Conservation (phyloP, 2,888 invertebrate species). For the Mechanitis mazaeus region DNA sequence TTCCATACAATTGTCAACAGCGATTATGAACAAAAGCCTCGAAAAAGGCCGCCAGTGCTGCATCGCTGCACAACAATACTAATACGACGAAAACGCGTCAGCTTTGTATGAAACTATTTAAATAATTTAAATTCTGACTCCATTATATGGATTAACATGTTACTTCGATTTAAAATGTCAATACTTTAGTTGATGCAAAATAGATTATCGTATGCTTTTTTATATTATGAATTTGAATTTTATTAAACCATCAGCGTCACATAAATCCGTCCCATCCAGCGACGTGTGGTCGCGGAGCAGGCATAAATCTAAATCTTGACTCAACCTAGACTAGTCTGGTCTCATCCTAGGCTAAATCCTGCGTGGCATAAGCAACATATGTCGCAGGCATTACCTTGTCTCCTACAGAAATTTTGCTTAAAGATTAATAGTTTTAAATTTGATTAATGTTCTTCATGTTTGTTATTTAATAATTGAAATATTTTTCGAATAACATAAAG, state of each 20-base stretch:
- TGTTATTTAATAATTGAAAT: no score
- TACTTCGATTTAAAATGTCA: background rate
- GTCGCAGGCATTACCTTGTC: constrained; percentile 29
- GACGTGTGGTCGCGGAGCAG: constrained; percentile 44
- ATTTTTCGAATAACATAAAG: no score
- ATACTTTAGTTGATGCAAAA: background rate
- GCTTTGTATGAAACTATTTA: constrained; percentile 4
- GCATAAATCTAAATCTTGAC: constrained; percentile 55
- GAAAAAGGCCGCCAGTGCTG: constrained; percentile 14
- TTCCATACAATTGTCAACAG: constrained; percentile 11
- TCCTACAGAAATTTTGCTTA: constrained; percentile 32
- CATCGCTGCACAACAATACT: constrained; percentile 14
- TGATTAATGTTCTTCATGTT: background rate
- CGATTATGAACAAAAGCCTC: constrained; percentile 14
- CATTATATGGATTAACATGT: background rate
- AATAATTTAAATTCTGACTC: constrained; percentile 4
- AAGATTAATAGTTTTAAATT: background rate
- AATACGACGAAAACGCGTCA: constrained; percentile 6
- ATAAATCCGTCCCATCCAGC: constrained; percentile 44
- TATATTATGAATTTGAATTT: background rate
- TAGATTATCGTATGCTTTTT: no score
- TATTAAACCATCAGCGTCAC: constrained; percentile 45
- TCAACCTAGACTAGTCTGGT: constrained; percentile 15
- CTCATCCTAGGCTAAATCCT: constrained; percentile 11
- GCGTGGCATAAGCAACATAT: constrained; percentile 14